phyloP scores from a whole-genome alignment of 64 coral and sea anemone genomes.

The Catalaphyllia jardinei region DNA sequence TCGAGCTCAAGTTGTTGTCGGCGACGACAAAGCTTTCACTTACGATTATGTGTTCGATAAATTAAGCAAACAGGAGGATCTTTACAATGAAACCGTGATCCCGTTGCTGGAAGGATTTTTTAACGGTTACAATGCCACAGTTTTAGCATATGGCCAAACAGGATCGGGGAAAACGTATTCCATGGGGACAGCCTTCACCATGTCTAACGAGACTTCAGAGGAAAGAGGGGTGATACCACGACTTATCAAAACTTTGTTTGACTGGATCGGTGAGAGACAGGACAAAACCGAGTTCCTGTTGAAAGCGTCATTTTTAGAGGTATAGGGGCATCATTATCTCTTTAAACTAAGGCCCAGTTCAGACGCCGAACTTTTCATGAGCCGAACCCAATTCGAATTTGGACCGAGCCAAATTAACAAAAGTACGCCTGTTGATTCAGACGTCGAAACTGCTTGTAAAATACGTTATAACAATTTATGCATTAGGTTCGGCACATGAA shows the following conservation, averaged over 20 bases:
- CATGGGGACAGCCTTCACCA: conserved; percentile 91
- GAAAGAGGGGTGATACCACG: conserved; percentile 82
- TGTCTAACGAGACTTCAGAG: conserved; percentile 56
- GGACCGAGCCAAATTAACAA: too few relatives aligned
- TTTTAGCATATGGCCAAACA: conserved; percentile 95
- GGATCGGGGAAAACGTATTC: conserved; percentile 96
- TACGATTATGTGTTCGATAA: conserved; percentile 94
- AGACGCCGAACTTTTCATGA: too few relatives aligned
- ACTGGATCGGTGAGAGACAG: conserved; percentile 71
- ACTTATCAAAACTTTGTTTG: conserved; percentile 72
- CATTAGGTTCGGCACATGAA: too few relatives aligned
- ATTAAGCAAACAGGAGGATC: conserved; percentile 53
- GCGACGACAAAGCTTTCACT: conserved; percentile 92
- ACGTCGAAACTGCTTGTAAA: too few relatives aligned
- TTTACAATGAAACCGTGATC: conserved; percentile 73
- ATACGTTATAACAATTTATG: too few relatives aligned
- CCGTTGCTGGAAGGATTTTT: conserved; percentile 87
- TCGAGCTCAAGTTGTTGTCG: conserved; percentile 89
- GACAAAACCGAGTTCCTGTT: conserved; percentile 73
- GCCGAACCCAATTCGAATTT: too few relatives aligned
- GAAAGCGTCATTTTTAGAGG: conserved; percentile 97
- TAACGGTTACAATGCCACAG: conserved; percentile 92
- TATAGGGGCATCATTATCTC: too few relatives aligned
- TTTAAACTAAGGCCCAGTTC: too few relatives aligned
- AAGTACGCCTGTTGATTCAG: too few relatives aligned